Evolutionary conservation across 2,888 invertebrate genomes (phyloP).

Genomic region (Blera fallax): DNA sequence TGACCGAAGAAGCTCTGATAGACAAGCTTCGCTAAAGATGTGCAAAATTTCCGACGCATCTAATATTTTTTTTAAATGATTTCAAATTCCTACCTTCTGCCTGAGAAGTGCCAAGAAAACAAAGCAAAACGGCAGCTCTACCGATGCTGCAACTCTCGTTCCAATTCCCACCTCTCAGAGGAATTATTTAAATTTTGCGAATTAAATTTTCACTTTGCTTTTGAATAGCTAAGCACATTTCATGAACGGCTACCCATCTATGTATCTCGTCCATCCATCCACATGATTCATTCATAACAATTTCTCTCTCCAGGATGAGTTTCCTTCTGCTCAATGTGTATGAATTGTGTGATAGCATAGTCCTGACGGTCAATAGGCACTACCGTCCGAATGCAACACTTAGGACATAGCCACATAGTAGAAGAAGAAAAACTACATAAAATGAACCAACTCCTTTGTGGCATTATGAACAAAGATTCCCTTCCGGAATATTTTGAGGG

Average conservation of each 20-base stretch:
- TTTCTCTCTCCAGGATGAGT: slow-evolving; percentile 14
- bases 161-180: not conserved
- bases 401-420: not conserved
- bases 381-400: slow-evolving; percentile 45
- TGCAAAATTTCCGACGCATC: not conserved
- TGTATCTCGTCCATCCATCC: slow-evolving; percentile 57
- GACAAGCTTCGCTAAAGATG: no score
- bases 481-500: slow-evolving; percentile 45
- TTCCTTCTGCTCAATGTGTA: not conserved
- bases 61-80: not conserved
- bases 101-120: not conserved
- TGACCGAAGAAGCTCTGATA: no score
- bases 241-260: slow-evolving; percentile 51
- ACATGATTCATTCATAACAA: slow-evolving; percentile 66
- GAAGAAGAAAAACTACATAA: slow-evolving; percentile 14
- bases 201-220: slow-evolving; percentile 66
- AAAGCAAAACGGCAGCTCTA: not conserved
- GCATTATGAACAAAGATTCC: slow-evolving; percentile 63
- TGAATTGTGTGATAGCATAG: not conserved
- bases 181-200: slow-evolving; percentile 51
- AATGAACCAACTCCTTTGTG: slow-evolving; percentile 59
- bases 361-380: slow-evolving; percentile 39
- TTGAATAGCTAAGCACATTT: slow-evolving; percentile 65
- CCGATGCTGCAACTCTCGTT: not conserved
- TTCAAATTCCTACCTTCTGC: not conserved